Conservation (phyloP, 2,888 invertebrate genomes). For the Esperia sulphurella region DNA sequence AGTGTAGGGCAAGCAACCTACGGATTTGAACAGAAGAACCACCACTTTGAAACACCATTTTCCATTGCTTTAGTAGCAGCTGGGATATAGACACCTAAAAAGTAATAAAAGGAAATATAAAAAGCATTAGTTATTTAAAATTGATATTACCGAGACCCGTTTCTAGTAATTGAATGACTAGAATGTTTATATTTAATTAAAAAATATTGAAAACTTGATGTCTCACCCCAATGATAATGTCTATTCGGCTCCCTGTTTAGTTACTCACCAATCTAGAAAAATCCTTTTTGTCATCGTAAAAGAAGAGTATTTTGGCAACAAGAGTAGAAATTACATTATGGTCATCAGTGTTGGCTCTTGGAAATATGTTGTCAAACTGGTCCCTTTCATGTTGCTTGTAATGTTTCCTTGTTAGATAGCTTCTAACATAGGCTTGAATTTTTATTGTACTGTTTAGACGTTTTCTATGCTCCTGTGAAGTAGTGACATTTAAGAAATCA, state of each 20-base stretch:
- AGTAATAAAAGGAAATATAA: not conserved
- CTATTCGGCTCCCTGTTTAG: too few relatives aligned
- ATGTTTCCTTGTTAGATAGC: conserved; percentile 84
- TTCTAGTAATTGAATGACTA: too few relatives aligned
- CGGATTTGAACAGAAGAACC: conserved; percentile 58
- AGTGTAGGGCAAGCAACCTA: conserved; percentile 59
- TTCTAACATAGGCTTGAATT: conserved; percentile 89
- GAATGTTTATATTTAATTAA: too few relatives aligned
- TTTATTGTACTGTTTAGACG: conserved; percentile 87
- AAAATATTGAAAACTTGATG: too few relatives aligned
- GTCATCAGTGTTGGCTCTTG: conserved; percentile 62
- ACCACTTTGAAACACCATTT: conserved; percentile 53
- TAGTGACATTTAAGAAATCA: too few relatives aligned
- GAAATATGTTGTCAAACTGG: conserved; percentile 83
- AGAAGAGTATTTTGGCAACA: conserved; percentile 85
- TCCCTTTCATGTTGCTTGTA: conserved; percentile 82
- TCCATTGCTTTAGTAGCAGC: conserved; percentile 74
- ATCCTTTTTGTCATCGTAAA: conserved; percentile 85
- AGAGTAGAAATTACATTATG: conserved; percentile 75
- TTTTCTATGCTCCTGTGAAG: conserved; percentile 82
- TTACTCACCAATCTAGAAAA: conserved; percentile 64
- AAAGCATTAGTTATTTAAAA: too few relatives aligned
- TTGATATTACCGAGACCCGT: too few relatives aligned
- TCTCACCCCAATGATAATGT: too few relatives aligned
- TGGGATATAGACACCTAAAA: conserved; percentile 76